Base-by-base conservation (phyloP, 2,888 invertebrate species). In the Scotopteryx bipunctaria region DNA sequence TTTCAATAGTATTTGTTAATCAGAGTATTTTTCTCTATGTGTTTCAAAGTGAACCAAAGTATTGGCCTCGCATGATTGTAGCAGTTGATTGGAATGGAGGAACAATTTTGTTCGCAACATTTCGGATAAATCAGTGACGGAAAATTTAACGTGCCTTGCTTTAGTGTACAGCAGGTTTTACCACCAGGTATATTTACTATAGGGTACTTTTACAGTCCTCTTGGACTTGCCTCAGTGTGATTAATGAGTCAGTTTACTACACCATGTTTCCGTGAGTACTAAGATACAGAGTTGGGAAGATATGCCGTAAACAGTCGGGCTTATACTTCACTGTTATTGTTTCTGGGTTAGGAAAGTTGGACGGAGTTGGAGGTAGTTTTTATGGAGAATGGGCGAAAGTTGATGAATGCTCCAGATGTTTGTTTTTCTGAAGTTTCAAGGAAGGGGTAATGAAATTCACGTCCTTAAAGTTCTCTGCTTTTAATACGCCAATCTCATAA, bases 221-320 rank as follows among this genome's bases (percentile, higher is more conserved):
- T 35, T 35, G 16, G 32, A 44, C 78, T 78, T 77, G 73, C 73
- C 71, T 83, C 83, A 78, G 65, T 54, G 64, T 83, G 85, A 87
- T 85, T 83, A 86, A 87, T 81, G 84, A 76, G 80, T 83, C 73
- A 72, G 78, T 83, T 83, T 45, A 75, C 73, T 69, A 67, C 61
- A 73, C 78, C 86, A 76, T 75, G 78, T 87, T 86, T 73, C 64
- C 61, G 72, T 79, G 81, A 85, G 75, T 49, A 25, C 25, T 65
- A 58, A 67, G 77, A 71, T 69, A 72, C 69, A 61, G 66, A 68
- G 61, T 75, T 66, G 54, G 42, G 69, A 64, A 56, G 63, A 59
- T 63, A 64, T 51, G 40, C 59, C 66, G 68, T 75, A 73, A 76
- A 75, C 71, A 75, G 62, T 69, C 57, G 63, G 66, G 60, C n/a